Base-by-base conservation (phyloP, 2,113 vertebrate genomes). In the Cnemophilus loriae region DNA sequence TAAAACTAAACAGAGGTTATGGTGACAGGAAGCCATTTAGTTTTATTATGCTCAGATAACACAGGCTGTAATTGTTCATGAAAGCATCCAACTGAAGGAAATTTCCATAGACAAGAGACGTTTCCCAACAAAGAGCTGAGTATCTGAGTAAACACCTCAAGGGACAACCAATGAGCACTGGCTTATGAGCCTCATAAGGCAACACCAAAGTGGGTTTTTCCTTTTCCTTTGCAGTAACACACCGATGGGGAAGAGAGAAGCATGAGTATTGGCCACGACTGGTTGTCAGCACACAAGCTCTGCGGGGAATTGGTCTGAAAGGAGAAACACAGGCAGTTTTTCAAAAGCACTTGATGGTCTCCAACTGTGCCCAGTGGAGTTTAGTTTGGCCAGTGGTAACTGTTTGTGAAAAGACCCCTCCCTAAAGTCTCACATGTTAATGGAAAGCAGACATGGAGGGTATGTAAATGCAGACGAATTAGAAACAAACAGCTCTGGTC, bases 401-500 rank as follows among this genome's bases (percentile, higher is more conserved):
- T 80, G 92, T 84, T 90, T 76, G 59, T 23, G 86, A 94, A 74
- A 92, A 84, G 82, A 82, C 88, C 55, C 84, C 55, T 87, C 3
- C 8, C 59, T 52, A 11, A 64, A 87, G 59, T 56, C 90, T 84
- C 60, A 28, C 59, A 44, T 12, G 53, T 78, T 97, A 96, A 96
- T 90, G 90, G 79, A 86, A 95, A 96, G 90, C 96, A 97, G 96
- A 94, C 95, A 71, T 9, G 3, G 84, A 94, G 91, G 67, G 65
- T 83, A 83, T 78, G 84, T 64, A 93, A 91, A 89, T 84, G 74
- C 82, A 85, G 85, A 88, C 3, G 6, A 95, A 86, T 56, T 27
- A 80, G 93, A 90, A 96, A 88, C 79, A 96, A 96, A 94, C 88
- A 93, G 56, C 88, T 37, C 67, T 53, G 95, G 96, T 96, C 93